phyloP scores from a whole-genome alignment of 2,888 invertebrate species.

The Byasa hedistus region DNA sequence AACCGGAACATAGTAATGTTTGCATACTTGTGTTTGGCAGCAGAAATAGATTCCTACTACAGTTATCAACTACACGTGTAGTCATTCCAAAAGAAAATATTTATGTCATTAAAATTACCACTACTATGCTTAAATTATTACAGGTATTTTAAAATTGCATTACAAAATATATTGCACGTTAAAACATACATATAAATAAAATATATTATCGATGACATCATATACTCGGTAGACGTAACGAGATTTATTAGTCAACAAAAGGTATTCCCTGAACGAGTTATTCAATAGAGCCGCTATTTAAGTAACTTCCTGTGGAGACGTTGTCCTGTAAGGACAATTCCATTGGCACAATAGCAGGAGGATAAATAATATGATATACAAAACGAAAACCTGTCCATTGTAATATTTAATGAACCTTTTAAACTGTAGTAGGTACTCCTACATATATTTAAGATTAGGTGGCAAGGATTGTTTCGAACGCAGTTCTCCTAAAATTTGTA shows the following conservation, averaged over 20 bases:
- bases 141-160: not conserved
- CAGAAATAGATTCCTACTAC: too few species aligned
- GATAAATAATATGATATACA: not conserved
- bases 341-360: not conserved
- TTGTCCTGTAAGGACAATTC: conserved; percentile 5
- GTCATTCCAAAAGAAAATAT: too few species aligned
- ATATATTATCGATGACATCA: not conserved
- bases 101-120: too few species aligned
- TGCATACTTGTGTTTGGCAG: too few species aligned
- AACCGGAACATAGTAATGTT: too few species aligned
- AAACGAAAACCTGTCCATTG: not conserved
- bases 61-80: too few species aligned
- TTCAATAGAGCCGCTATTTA: conserved; percentile 9
- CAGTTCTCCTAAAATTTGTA: not conserved
- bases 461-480: not conserved
- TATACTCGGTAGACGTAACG: not conserved
- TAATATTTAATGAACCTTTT: not conserved
- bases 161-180: not conserved
- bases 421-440: not conserved
- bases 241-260: not conserved
- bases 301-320: conserved; percentile 20
- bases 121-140: not conserved
- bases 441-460: not conserved
- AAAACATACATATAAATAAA: conserved; percentile 2
- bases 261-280: not conserved